phyloP scores from a whole-genome alignment of 2,797 vertebrate genomes.

The Lutjanus argentimaculatus region DNA sequence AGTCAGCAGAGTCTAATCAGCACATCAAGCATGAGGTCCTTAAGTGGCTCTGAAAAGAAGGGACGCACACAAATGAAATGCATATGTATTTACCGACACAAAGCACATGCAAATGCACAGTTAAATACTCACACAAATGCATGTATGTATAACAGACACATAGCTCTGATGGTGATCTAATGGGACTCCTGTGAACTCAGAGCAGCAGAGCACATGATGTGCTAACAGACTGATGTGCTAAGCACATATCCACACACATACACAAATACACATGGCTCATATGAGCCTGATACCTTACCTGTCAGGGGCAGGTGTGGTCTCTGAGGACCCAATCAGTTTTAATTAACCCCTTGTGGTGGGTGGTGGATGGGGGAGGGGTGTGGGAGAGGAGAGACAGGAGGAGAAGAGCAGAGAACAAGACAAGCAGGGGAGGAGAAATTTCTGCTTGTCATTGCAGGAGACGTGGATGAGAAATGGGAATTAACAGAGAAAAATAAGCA shows the following conservation, averaged over 20 bases:
- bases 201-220: slow-evolving; percentile 73
- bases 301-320: slow-evolving; percentile 87
- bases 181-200: slow-evolving; percentile 59
- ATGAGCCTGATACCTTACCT: slow-evolving; percentile 77
- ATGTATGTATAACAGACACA: slow-evolving; percentile 32
- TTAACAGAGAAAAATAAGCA: slow-evolving; percentile 19
- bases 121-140: slow-evolving; percentile 47
- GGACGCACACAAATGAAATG: slow-evolving; percentile 53
- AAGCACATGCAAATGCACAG: slow-evolving; percentile 70
- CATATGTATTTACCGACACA: slow-evolving; percentile 49
- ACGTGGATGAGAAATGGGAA: slow-evolving; percentile 27
- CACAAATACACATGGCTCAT: slow-evolving; percentile 62
- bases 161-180: slow-evolving; percentile 40
- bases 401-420: slow-evolving; percentile 15
- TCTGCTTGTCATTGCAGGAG: slow-evolving; percentile 51
- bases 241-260: slow-evolving; percentile 64
- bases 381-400: slow-evolving; percentile 21
- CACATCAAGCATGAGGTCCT: slow-evolving; percentile 66
- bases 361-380: slow-evolving; percentile 57
- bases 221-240: slow-evolving; percentile 66
- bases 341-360: slow-evolving; percentile 89
- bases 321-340: slow-evolving; percentile 88
- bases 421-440: slow-evolving; percentile 32
- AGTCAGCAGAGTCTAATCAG: slow-evolving; percentile 73
- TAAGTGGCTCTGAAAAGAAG: slow-evolving; percentile 69